Percentiles rank a stretch among this genome's conserved stretches.
These are phyloP conservation scores for Fregetta grallaria DNA, from an alignment of 2,113 vertebrate species.

Conservation along the genomic window DNA sequence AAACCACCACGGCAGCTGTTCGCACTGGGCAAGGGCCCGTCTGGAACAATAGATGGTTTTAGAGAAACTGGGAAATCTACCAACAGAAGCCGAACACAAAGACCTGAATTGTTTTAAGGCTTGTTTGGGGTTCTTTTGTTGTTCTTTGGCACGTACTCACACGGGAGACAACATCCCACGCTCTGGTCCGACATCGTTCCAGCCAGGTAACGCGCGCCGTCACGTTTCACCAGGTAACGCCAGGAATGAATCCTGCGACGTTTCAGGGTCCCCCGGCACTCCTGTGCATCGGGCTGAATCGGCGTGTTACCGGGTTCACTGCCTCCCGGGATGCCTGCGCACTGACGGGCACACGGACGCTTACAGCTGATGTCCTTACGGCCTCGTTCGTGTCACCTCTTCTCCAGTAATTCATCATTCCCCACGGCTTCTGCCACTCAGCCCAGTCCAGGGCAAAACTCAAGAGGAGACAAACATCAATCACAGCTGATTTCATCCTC, in stretches of 20 bases:
- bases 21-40: neutral
- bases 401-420: neutral
- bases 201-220: accelerated
- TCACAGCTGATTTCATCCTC: neutral
- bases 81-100: neutral
- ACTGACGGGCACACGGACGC: neutral
- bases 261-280: too few relatives aligned
- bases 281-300: accelerated
- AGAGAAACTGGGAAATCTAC: neutral
- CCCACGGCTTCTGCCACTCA: neutral
- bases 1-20: neutral
- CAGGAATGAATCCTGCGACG: accelerated
- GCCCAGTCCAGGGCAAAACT: neutral
- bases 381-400: neutral
- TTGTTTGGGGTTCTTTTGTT: neutral
- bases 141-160: neutral
- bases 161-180: accelerated
- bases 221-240: accelerated
- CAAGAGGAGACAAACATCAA: neutral
- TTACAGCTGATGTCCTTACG: neutral
- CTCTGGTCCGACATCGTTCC: neutral
- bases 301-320: accelerated
- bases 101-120: neutral
- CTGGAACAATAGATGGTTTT: neutral
- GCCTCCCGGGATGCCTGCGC: accelerated